These are phyloP conservation scores for Trichopoda pennipes DNA, from an alignment of 2,888 invertebrate species.

Conservation along the genomic window DNA sequence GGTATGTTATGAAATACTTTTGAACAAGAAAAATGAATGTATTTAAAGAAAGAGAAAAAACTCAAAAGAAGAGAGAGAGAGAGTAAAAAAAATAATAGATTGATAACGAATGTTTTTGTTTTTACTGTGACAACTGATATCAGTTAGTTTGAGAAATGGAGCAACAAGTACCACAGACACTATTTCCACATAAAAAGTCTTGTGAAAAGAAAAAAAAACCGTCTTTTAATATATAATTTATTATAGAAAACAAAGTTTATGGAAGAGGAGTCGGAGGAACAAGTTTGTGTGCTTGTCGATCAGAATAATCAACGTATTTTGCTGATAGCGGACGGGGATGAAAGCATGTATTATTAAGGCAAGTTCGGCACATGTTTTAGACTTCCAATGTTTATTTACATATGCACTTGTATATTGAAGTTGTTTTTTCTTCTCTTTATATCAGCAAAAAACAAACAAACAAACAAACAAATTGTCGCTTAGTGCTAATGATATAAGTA, in stretches of 20 bases:
- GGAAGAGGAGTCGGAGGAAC: not conserved
- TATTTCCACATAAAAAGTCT: not conserved
- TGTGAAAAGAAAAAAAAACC: not conserved
- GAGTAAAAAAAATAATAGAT: constrained; percentile 46
- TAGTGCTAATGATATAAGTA: constrained; percentile 66
- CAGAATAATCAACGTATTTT: constrained; percentile 17
- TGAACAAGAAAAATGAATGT: not conserved
- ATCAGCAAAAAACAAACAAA: constrained; percentile 43
- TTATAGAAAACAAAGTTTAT: not conserved
- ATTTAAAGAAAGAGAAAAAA: not conserved
- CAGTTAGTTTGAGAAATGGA: constrained; percentile 35
- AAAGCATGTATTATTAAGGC: constrained; percentile 23
- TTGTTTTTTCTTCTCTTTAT: too few species aligned
- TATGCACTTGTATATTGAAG: constrained; percentile 55
- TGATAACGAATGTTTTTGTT: constrained; percentile 49
- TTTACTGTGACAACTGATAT: constrained; percentile 24
- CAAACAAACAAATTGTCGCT: constrained; percentile 65
- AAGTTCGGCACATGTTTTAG: constrained; percentile 53
- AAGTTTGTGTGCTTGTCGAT: not conserved
- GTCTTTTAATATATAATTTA: constrained; percentile 26
- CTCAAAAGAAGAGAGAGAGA: constrained; percentile 19
- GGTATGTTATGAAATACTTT: not conserved
- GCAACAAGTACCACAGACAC: constrained; percentile 15
- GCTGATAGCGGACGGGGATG: not conserved
- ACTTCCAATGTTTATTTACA: constrained; percentile 45